Conservation (phyloP, 2,797 vertebrate genomes). For the Sebastolobus alascanus region DNA sequence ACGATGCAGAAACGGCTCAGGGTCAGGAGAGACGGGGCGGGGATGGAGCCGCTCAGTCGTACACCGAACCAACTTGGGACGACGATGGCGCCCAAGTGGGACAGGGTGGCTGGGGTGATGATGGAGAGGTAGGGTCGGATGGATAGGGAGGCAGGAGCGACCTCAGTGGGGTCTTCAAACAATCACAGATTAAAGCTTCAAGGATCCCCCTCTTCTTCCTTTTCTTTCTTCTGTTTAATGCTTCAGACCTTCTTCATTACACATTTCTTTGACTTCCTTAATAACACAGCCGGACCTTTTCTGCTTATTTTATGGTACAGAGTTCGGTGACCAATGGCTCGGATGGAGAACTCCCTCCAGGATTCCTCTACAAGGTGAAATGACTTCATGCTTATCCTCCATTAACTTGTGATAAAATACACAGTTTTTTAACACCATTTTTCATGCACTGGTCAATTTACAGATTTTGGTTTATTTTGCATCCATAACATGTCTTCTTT, state of each 20-base stretch:
- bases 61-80: conserved; percentile 64
- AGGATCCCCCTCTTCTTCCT: background rate
- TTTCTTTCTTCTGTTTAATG: background rate
- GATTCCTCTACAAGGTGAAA: conserved; percentile 93
- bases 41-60: conserved; percentile 9
- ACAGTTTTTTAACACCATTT: too few relatives aligned
- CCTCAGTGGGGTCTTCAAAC: background rate
- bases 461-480: too few relatives aligned
- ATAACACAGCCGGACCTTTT: background rate
- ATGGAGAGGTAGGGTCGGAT: conserved; percentile 65
- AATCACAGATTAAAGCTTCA: background rate
- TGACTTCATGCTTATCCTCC: background rate
- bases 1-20: background rate
- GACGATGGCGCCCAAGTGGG: conserved; percentile 22
- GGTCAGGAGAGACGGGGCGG: conserved; percentile 41
- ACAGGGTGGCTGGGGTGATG: conserved; percentile 67
- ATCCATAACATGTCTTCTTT: too few relatives aligned
- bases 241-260: background rate
- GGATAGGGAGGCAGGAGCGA: background rate
- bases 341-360: conserved; percentile 89
- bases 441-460: too few relatives aligned
- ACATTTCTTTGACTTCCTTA: background rate
- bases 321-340: conserved; percentile 89
- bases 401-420: background rate
- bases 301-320: conserved; percentile 68